Evolutionary conservation across 2,888 invertebrate species (phyloP).

Genomic region (Exephanes ischioxanthus): DNA sequence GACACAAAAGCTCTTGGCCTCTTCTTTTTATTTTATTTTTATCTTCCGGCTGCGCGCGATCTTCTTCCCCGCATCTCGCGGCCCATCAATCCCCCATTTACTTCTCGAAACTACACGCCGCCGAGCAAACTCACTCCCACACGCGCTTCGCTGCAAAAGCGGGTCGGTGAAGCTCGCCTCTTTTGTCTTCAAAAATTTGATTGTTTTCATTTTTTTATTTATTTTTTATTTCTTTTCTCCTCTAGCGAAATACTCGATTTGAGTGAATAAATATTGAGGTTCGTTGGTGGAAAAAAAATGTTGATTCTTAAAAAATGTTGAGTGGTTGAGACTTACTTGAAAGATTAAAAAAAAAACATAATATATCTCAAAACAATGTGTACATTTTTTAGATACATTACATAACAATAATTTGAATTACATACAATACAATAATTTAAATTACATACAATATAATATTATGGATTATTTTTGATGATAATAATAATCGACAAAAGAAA

Average conservation of each 20-base stretch:
- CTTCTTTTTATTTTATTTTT: neutral
- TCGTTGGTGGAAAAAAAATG: neutral
- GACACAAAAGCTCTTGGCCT: neutral
- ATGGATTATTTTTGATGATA: too few relatives aligned
- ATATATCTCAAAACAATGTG: neutral
- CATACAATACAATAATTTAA: too few relatives aligned
- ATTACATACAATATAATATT: too few relatives aligned
- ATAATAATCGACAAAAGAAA: too few relatives aligned
- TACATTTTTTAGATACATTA: neutral
- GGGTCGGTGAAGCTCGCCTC: neutral
- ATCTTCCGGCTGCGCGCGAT: constrained; percentile 62
- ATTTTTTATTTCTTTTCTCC: neutral
- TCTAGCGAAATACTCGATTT: neutral
- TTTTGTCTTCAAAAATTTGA: neutral
- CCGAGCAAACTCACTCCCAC: constrained; percentile 22
- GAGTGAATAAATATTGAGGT: neutral
- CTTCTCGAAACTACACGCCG: constrained; percentile 40
- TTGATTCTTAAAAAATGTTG: too few relatives aligned
- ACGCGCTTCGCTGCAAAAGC: neutral
- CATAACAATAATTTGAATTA: too few relatives aligned
- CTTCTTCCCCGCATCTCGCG: constrained; percentile 21
- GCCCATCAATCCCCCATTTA: constrained; percentile 63
- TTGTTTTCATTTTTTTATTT: neutral
- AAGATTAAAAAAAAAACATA: too few relatives aligned
- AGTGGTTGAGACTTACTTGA: too few relatives aligned